Evolutionary conservation across 2,113 vertebrate species (phyloP).

Genomic region (Pampusana beccarii): DNA sequence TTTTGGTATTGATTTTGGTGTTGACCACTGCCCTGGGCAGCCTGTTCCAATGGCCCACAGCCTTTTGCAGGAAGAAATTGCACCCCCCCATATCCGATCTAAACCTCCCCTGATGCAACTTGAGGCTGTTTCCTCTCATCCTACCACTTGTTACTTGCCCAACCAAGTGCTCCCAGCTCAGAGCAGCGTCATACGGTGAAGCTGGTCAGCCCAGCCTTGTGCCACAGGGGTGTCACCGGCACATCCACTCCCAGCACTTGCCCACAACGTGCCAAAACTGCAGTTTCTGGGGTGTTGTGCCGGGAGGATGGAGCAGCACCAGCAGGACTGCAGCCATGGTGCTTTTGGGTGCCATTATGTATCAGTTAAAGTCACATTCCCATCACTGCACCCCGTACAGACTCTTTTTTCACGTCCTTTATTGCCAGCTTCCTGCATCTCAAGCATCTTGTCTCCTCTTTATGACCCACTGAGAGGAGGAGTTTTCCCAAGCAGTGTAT

Average conservation of each 20-base stretch:
- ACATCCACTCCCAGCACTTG: neutral
- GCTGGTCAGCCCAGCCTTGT: neutral
- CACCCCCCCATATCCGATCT: no score
- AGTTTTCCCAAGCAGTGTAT: neutral
- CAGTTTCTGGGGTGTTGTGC: neutral
- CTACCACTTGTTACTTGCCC: no score
- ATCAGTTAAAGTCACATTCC: neutral
- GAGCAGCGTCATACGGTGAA: accelerated
- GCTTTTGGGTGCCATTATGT: neutral
- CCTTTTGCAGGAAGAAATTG: no score
- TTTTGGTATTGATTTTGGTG: neutral
- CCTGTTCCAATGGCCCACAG: no score
- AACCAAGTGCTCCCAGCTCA: neutral
- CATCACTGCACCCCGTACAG: neutral
- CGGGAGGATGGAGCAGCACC: neutral
- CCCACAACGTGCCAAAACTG: neutral
- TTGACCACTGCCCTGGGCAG: no score
- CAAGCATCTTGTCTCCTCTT: neutral
- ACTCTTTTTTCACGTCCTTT: neutral
- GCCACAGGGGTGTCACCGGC: accelerated
- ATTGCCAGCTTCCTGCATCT: neutral
- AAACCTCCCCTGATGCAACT: no score
- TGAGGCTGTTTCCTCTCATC: no score
- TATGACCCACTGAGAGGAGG: neutral
- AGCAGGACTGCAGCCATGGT: neutral